Percentiles rank a stretch among this genome's conserved stretches.
Evolutionary conservation across 2,113 vertebrate genomes (phyloP).

Genomic region (Myotis davidii): DNA sequence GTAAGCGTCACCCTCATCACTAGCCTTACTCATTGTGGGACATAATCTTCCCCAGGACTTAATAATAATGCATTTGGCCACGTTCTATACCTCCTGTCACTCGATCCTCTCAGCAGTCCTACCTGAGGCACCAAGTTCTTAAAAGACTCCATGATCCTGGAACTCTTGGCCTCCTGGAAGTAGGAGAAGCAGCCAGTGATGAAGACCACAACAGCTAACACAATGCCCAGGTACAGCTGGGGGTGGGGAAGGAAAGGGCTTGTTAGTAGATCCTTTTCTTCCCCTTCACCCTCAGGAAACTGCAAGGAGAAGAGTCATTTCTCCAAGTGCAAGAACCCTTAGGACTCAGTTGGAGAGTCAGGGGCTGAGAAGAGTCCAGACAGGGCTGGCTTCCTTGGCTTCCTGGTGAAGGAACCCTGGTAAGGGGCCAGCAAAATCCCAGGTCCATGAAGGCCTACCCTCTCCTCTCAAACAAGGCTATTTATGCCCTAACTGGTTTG

Average conservation of each 20-base stretch:
- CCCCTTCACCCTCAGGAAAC: background rate
- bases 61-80: background rate
- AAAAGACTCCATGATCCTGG: conserved; percentile 84
- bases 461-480: background rate
- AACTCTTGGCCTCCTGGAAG: conserved; percentile 83
- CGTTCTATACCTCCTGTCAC: background rate
- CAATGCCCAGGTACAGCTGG: conserved; percentile 79
- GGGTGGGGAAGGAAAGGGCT: background rate
- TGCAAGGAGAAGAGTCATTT: background rate
- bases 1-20: background rate
- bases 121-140: conserved; percentile 83
- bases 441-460: background rate
- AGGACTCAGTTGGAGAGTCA: background rate
- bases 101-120: background rate
- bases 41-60: background rate
- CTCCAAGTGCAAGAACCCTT: background rate
- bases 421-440: background rate
- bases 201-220: conserved; percentile 62
- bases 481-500: background rate
- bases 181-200: conserved; percentile 84
- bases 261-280: background rate
- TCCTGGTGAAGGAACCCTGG: background rate
- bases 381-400: background rate
- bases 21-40: background rate
- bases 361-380: background rate